Base-by-base conservation (phyloP, 1,140 invertebrate genomes). In the Drosophila gunungcola region DNA sequence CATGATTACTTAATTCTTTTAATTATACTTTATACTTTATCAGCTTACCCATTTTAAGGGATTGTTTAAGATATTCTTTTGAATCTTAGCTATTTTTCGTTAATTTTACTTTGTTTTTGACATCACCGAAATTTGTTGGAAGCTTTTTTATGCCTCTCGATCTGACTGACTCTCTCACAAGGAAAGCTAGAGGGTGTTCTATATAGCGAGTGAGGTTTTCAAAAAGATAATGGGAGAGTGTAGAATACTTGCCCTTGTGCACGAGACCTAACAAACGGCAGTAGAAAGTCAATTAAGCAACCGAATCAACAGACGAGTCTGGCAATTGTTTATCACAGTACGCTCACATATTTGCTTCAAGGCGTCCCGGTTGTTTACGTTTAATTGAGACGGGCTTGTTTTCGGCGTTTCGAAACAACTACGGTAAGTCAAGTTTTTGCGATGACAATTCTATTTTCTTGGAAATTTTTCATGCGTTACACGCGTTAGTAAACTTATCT, bases 221-320 rank as follows among this genome's bases (percentile, higher is more conserved):
- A 9, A 29, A 49, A 9, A 21, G 6, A 48, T 12, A 61, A 21
- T 36, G 3, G 21, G 46, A 34, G 61, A 69, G 62, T 39, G 62
- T 53, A 63, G 64, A 38, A 36, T 34, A 43, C 13, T 34, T 52
- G 64, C 52, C 41, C 34, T 68, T 12, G 61, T 7, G 34, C 49
- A 68, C 63, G 65, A 69, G 65, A 55, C 57, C 21, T 12, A 13
- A 41, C 60, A 64, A 34, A 27, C 58, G 43, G 45, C 43, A 25
- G 43, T 65, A 39, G 27, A 65, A 63, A 65, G 34, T 12, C 7
- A 32, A 49, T 16, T 34, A 21, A 52, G 27, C 38, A 7, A 46
- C 36, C 38, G 43, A 25, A 65, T 29, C 25, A 61, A 10, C n/a
- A 32, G 10, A 49, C 12, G n/a, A 34, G 45, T 51, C 58, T 67